Percentiles rank a stretch among this genome's conserved stretches.
phyloP scores from a whole-genome alignment of 2,888 invertebrate species.

The Linnaemya tessellans region DNA sequence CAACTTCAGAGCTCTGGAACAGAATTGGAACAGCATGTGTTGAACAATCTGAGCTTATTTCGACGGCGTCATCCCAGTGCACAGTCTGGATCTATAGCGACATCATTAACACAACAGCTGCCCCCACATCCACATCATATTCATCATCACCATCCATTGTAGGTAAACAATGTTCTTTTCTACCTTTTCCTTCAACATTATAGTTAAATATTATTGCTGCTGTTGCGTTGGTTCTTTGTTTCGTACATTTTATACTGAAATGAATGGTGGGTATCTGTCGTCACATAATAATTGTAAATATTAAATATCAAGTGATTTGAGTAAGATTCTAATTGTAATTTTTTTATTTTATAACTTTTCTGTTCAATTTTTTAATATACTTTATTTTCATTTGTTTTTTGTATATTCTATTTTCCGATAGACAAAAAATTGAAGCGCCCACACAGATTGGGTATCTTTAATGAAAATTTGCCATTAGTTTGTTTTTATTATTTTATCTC shows the following conservation, averaged over 20 bases:
- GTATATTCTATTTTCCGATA: constrained; percentile 23
- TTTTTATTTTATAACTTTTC: constrained; percentile 37
- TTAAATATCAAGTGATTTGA: constrained; percentile 60
- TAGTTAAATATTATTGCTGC: constrained; percentile 48
- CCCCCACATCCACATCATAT: constrained; percentile 65
- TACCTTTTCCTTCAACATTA: neutral
- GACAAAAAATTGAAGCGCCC: constrained; percentile 34
- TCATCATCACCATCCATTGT: constrained; percentile 69
- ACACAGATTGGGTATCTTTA: constrained; percentile 36
- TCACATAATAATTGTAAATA: constrained; percentile 66
- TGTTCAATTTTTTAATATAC: constrained; percentile 31
- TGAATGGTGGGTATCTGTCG: constrained; percentile 42
- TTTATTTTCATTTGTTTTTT: neutral
- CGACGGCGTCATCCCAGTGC: constrained; percentile 77
- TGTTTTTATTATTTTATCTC: constrained; percentile 14
- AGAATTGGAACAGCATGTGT: constrained; percentile 78
- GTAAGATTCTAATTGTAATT: constrained; percentile 67
- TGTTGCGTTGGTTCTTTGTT: constrained; percentile 43
- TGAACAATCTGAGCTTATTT: constrained; percentile 78
- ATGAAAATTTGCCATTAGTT: constrained; percentile 20
- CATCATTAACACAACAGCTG: constrained; percentile 64
- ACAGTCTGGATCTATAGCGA: constrained; percentile 73
- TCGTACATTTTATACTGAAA: constrained; percentile 4
- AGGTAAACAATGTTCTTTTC: constrained; percentile 45
- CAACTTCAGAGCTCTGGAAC: constrained; percentile 65